Evolutionary conservation across 1,140 invertebrate species (phyloP), one percentile per base, ranked within the genome.

Genomic region (Aleiodes sp.): DNA sequence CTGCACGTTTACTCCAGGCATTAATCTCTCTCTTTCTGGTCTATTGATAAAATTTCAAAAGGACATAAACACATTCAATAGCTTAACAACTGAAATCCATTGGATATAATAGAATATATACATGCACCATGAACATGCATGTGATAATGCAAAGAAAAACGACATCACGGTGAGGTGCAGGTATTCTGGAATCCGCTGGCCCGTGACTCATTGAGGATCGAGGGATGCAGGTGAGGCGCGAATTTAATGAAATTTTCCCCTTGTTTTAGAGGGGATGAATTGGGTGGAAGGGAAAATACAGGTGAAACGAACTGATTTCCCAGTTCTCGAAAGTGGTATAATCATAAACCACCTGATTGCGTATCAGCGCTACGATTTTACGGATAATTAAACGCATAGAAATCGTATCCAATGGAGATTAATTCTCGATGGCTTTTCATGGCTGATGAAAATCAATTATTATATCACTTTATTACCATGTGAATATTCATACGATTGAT

Each of bases 381-480:
- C n/a, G 33, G 37, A 35, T 63, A 41, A 63, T 63, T 63, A 41
- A 63, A 63, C 60, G 33, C 19, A 63, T 41, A 19, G 10, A 63
- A 8, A 56, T 56, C 1, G 7, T 12, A 26, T 26, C 6, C 26
- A 24, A 14, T 35, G 59, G 29, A n/a, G 28, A 33, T 33, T 39
- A 16, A 24, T 39, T 16, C n/a, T n/a, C 4, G 14, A 41, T 63
- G 9, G 2, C 4, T 37, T n/a, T 63, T 19, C 1, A 39, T 62
- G 41, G n/a, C 10, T 46, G 4, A 35, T 6, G 10, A 4, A 35
- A 35, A 59, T 31, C 24, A 31, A 59, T 59, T 59, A 31, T 59
- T 26, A n/a, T 29, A 6, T 35, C 31, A 35, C 4, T 35, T 35
- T 35, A 6, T 10, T 35, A 10, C 10, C 10, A 6, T 35, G 4